Conservation (phyloP, 2,113 vertebrate genomes). For the Eubucco bourcierii region DNA sequence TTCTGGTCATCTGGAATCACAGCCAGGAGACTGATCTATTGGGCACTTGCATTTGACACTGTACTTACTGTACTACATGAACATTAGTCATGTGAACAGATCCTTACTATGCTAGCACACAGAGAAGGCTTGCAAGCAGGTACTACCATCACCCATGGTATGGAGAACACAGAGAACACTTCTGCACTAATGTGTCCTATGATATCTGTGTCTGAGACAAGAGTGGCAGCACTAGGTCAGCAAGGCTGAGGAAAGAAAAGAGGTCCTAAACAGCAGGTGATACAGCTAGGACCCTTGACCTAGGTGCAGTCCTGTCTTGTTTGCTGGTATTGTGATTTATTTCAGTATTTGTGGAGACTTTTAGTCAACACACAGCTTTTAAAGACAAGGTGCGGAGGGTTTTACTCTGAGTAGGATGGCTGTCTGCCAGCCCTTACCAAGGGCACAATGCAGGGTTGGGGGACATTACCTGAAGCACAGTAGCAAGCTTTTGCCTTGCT, state of each 20-base stretch:
- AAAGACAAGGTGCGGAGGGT: neutral
- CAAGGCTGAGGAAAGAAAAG: neutral
- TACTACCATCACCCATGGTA: neutral
- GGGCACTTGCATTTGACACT: rapidly evolving
- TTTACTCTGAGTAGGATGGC: neutral
- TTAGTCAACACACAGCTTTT: neutral
- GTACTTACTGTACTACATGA: neutral
- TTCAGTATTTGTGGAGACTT: neutral
- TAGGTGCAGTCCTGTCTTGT: neutral
- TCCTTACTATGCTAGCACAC: neutral
- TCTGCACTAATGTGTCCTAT: rapidly evolving
- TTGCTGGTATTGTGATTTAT: neutral
- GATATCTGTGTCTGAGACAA: neutral
- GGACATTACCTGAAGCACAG: neutral
- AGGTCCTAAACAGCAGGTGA: neutral
- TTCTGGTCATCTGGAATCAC: neutral
- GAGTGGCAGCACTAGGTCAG: neutral
- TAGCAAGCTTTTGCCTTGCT: neutral
- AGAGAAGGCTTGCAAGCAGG: neutral
- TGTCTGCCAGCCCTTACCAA: neutral
- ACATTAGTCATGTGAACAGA: neutral
- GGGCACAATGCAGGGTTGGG: neutral
- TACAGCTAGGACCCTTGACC: neutral
- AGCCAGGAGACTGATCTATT: neutral
- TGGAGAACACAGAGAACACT: neutral